Percentiles rank a stretch among this genome's conserved stretches.
phyloP scores from a whole-genome alignment of 2,797 vertebrate genomes.

The Molossus molossus region DNA sequence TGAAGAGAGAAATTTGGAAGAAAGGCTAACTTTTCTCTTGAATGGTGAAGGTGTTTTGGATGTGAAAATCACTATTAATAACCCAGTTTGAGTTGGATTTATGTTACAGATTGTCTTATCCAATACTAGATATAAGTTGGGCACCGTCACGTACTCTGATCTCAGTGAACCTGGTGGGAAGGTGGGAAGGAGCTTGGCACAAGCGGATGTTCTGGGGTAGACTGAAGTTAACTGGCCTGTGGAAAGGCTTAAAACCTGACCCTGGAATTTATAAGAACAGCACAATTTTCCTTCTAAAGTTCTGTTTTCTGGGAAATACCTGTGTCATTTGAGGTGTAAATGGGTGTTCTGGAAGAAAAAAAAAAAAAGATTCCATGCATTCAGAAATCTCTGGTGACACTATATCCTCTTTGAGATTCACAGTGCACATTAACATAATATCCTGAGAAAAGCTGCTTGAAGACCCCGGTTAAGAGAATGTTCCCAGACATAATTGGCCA shows the following conservation, averaged over 20 bases:
- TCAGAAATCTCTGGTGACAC: not conserved
- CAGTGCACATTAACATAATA: not conserved
- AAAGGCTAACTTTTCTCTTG: not conserved
- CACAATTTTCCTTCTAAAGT: not conserved
- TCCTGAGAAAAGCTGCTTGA: conserved; percentile 10
- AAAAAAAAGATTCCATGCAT: not conserved
- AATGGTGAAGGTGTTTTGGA: conserved; percentile 6
- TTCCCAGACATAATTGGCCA: not conserved
- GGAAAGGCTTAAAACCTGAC: not conserved
- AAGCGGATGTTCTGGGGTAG: not conserved
- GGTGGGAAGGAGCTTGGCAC: not conserved
- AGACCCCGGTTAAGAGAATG: not conserved
- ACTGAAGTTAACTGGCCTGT: not conserved
- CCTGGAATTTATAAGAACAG: not conserved
- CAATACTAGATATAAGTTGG: not conserved
- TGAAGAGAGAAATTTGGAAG: not conserved
- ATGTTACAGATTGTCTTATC: not conserved
- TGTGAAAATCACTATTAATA: not conserved
- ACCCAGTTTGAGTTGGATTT: not conserved
- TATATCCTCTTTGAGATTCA: not conserved
- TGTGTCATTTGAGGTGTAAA: not conserved
- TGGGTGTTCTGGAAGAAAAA: not conserved
- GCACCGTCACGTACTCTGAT: not conserved
- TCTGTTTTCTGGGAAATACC: conserved; percentile 30
- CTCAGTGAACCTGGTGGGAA: not conserved